A percentile compares a stretch with the other conserved stretches of the same genome.
These are phyloP conservation scores for Sepiola atlantica DNA, from an alignment of 2,888 invertebrate genomes.

Conservation along the genomic window DNA sequence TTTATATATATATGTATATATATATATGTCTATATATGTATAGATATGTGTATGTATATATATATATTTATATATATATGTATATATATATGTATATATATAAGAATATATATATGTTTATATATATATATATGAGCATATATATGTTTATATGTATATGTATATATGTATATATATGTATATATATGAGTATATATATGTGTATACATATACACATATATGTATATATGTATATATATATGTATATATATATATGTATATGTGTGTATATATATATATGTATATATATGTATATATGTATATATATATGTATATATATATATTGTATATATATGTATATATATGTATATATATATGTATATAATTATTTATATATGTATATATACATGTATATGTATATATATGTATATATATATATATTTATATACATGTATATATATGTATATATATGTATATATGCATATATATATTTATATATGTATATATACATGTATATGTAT, in stretches of 20 bases:
- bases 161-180: not conserved
- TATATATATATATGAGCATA: not conserved
- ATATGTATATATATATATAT: conserved; percentile 9
- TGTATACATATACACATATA: not conserved
- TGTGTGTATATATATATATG: not conserved
- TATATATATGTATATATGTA: not conserved
- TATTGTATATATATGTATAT: not conserved
- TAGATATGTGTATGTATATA: not conserved
- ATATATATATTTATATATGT: not conserved
- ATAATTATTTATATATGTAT: not conserved
- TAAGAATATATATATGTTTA: not conserved
- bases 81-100: not conserved
- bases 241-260: not conserved
- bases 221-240: not conserved
- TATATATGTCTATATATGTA: not conserved
- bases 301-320: not conserved
- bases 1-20: too few species aligned
- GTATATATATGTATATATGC: not conserved
- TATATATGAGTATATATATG: conserved; percentile 35
- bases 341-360: too few species aligned
- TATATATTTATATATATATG: conserved; percentile 5
- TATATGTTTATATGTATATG: not conserved
- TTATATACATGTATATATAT: too few species aligned
- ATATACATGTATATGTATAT: conserved; percentile 13
- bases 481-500: conserved; percentile 24